Conservation (phyloP, 2,113 vertebrate species). For the Barnardius zonarius region DNA sequence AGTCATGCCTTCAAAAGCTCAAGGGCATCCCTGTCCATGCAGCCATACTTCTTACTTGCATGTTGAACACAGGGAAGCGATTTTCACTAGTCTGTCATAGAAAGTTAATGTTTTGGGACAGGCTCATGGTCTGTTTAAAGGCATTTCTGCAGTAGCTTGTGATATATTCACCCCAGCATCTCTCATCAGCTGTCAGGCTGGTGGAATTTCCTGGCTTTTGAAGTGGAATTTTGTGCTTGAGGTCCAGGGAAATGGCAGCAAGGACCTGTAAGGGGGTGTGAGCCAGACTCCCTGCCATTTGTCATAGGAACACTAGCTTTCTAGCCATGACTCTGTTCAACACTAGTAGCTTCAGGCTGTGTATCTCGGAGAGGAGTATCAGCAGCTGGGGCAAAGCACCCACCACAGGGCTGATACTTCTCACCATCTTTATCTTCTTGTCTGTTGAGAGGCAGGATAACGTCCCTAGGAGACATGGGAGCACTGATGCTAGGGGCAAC, state of each 20-base stretch:
- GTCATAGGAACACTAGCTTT: constrained; percentile 8
- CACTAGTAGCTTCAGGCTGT: not conserved
- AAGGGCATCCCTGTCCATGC: not conserved
- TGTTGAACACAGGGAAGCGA: not conserved
- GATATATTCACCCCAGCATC: not conserved
- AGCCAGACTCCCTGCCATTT: constrained; percentile 13
- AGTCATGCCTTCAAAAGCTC: not conserved
- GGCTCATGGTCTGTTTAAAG: constrained; percentile 26
- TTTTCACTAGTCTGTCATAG: not conserved
- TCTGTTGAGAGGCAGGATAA: not conserved
- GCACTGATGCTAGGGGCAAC: not conserved
- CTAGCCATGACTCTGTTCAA: not conserved
- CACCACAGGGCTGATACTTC: not conserved
- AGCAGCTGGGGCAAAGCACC: not conserved
- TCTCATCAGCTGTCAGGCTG: constrained; percentile 33
- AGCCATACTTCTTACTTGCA: not conserved
- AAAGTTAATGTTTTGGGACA: constrained; percentile 24
- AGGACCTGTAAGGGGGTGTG: not conserved
- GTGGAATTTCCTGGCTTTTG: constrained; percentile 42
- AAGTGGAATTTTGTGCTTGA: constrained; percentile 27
- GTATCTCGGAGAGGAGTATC: not conserved
- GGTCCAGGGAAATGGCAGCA: not conserved
- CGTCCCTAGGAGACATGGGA: not conserved
- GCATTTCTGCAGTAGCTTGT: not conserved
- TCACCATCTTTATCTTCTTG: not conserved